Base-by-base conservation (phyloP, 2,888 invertebrate species). In the Torymus auratus region DNA sequence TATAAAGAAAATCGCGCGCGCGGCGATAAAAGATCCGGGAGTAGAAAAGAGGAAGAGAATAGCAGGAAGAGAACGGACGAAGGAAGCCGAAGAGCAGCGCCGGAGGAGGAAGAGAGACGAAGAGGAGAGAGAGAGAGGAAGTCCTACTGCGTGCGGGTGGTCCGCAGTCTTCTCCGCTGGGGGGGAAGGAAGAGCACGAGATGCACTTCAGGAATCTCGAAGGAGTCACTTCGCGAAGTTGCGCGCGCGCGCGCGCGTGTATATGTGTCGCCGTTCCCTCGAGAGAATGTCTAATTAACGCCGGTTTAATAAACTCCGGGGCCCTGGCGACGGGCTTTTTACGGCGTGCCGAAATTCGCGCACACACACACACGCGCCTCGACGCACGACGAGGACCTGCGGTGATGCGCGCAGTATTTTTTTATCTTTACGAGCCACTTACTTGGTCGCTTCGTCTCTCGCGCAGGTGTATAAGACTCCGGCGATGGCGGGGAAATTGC, bases 71-170 rank as follows among this genome's bases (percentile, higher is more conserved):
- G 80, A 41, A 3, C 10, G 10, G 2, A 17, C 13, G 23, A 20
- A 80, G 82, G 82, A 80, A 83, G 80, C 28, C 28, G 28, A 28
- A 28, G 28, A 7, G 28, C 3, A 28, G 3, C 28, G 0, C 1
- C 28, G 28, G 3, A 73, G 77, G 83, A 82, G 80, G 74, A 78
- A 78, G 80, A 80, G 67, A 17, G 74, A 70, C 76, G 69, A 70
- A 81, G 84, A 80, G 83, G 68, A 71, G n/a, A 69, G 13, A 72
- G 68, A 67, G 78, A 82, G 81, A 84, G 83, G 82, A 76, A 80
- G 78, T 86, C 85, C 84, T 85, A 85, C 86, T 87, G 87, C 87
- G 86, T 85, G 88, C 88, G 90, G 89, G 90, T 90, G 90, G 90
- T 89, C 87, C 88, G 28, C 7, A 5, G 28, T 3, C 28, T 28